Evolutionary conservation across 2,888 invertebrate genomes (phyloP).

Genomic region (Acrocyrtus sp.): DNA sequence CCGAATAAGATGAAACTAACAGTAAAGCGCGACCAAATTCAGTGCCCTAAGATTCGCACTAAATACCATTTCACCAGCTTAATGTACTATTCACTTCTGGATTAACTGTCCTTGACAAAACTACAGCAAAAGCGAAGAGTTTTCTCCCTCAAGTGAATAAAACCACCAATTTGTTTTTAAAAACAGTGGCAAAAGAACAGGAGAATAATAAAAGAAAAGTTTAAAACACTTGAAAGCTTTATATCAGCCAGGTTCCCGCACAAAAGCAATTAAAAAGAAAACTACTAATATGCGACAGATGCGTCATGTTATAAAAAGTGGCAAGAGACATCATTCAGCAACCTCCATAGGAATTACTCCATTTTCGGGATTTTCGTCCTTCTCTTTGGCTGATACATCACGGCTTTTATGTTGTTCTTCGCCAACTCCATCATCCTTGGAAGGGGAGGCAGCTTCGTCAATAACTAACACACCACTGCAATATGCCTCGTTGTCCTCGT

Average conservation of each 20-base stretch:
- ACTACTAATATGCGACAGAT: conserved; percentile 33
- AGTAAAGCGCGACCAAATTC: no score
- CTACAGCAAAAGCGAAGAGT: conserved; percentile 43
- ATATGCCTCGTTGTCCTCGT: conserved; percentile 32
- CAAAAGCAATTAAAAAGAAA: conserved; percentile 33
- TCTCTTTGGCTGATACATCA: no score
- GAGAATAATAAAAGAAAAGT: conserved; percentile 23
- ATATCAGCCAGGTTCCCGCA: conserved; percentile 26
- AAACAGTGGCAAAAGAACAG: conserved; percentile 32
- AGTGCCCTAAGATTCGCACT: no score
- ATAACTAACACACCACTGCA: conserved; percentile 39
- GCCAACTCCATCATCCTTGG: conserved; percentile 16
- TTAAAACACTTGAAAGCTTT: conserved; percentile 34
- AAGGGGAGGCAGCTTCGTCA: conserved; percentile 41
- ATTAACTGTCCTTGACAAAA: no score
- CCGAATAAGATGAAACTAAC: no score
- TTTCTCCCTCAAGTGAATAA: conserved; percentile 15
- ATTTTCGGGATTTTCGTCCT: conserved; percentile 2
- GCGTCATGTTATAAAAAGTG: conserved; percentile 46
- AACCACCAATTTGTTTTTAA: conserved; percentile 17
- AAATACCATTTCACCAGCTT: no score
- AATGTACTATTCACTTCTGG: no score
- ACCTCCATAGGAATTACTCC: conserved; percentile 41
- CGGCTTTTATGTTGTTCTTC: no score
- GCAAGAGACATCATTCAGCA: conserved; percentile 54